Percentiles rank a stretch among this genome's conserved stretches.
Evolutionary conservation across 2,113 vertebrate species (phyloP).

Genomic region (Rallus limicola): DNA sequence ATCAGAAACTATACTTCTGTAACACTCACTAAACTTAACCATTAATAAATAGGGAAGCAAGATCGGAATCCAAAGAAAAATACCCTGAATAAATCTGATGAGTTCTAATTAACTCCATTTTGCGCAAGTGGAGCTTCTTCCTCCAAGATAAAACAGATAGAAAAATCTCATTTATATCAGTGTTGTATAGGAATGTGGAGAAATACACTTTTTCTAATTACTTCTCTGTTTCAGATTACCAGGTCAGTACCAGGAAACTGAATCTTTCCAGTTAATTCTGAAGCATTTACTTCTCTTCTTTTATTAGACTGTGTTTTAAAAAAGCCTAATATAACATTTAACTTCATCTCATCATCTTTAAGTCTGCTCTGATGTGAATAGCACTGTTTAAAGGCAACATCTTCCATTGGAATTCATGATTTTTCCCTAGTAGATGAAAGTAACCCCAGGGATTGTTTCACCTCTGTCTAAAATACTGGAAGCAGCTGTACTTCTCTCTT

Average conservation of each 20-base stretch:
- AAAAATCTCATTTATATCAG: not conserved
- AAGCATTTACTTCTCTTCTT: not conserved
- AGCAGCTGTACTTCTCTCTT: not conserved
- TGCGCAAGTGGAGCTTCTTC: accelerated
- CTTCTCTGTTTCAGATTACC: not conserved
- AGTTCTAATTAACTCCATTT: not conserved
- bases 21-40: not conserved
- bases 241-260: not conserved
- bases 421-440: not conserved
- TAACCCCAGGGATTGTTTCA: not conserved
- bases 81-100: not conserved
- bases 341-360: not conserved
- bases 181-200: not conserved
- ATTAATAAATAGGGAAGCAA: not conserved
- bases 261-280: not conserved
- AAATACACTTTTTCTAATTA: not conserved
- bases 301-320: not conserved
- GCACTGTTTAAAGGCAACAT: not conserved
- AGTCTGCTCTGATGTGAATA: not conserved
- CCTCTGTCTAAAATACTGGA: not conserved
- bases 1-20: not conserved
- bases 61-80: not conserved
- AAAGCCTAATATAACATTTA: not conserved
- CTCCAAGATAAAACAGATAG: not conserved
- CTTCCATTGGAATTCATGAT: not conserved